These are phyloP conservation scores for Drosophila ogumai DNA, from an alignment of 1,140 invertebrate genomes.

Conservation along the genomic window DNA sequence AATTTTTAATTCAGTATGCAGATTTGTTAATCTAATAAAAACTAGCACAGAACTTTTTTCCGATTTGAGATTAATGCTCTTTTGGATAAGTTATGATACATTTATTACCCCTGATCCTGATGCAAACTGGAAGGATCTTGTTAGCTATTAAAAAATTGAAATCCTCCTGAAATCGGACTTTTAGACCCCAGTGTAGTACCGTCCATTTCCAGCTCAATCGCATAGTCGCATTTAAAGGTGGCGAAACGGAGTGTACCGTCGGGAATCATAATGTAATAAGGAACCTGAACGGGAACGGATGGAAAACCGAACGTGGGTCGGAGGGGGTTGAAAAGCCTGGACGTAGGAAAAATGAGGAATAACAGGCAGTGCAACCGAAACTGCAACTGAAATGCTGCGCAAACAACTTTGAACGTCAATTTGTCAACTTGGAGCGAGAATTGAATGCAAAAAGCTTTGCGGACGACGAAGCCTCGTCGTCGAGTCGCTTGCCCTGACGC, in stretches of 20 bases:
- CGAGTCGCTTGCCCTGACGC: slow-evolving; percentile 59
- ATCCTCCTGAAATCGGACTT: not conserved
- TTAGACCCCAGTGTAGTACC: slow-evolving; percentile 24
- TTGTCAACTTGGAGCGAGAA: slow-evolving; percentile 81
- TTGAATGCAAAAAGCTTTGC: slow-evolving; percentile 80
- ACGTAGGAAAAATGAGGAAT: slow-evolving; percentile 28
- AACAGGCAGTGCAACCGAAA: slow-evolving; percentile 71
- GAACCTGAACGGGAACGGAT: slow-evolving; percentile 58
- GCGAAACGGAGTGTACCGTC: slow-evolving; percentile 50
- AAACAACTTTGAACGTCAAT: slow-evolving; percentile 83
- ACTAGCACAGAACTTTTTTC: too few relatives aligned
- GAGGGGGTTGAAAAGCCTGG: not conserved
- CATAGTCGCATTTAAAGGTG: slow-evolving; percentile 50
- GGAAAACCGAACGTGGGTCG: slow-evolving; percentile 11
- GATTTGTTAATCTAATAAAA: too few relatives aligned
- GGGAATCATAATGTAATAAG: slow-evolving; percentile 78
- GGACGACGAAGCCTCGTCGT: slow-evolving; percentile 18
- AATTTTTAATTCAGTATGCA: too few relatives aligned
- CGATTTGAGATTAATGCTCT: too few relatives aligned
- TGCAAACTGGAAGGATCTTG: too few relatives aligned
- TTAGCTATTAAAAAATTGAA: too few relatives aligned
- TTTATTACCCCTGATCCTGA: too few relatives aligned
- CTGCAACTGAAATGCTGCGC: slow-evolving; percentile 81
- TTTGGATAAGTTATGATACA: too few relatives aligned
- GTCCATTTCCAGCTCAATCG: slow-evolving; percentile 26